Percentiles rank a stretch among this genome's conserved stretches.
phyloP scores from a whole-genome alignment of 2,797 vertebrate species.

The Halcyon smyrnensis region DNA sequence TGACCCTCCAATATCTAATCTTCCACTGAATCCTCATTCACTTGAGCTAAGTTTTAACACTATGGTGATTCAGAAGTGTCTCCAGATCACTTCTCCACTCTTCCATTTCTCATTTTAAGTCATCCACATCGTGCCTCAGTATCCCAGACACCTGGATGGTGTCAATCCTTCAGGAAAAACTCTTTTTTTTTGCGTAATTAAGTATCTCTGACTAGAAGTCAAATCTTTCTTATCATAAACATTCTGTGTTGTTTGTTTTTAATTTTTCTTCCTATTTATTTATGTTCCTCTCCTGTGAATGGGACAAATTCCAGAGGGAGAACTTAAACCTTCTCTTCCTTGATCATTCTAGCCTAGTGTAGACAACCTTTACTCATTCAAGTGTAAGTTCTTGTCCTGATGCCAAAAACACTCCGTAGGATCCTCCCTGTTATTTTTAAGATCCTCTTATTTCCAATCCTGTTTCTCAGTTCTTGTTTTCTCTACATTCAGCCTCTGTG shows the following conservation, averaged over 20 bases:
- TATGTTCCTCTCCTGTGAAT: background rate
- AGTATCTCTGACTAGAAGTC: background rate
- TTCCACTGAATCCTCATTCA: background rate
- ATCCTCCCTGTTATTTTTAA: background rate
- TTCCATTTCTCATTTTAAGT: background rate
- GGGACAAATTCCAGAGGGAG: background rate
- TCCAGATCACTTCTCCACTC: background rate
- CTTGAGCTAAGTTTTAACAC: background rate
- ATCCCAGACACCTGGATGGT: background rate
- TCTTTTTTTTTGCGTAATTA: background rate
- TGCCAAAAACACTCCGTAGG: background rate
- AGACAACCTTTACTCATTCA: background rate
- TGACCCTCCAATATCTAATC: background rate
- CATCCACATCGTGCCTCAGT: background rate
- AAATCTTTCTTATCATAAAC: background rate
- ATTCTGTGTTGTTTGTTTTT: background rate
- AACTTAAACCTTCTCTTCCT: background rate
- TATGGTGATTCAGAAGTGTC: background rate
- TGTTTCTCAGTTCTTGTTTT: background rate
- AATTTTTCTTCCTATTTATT: background rate
- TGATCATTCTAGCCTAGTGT: background rate
- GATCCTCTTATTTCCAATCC: background rate
- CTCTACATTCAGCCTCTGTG: background rate
- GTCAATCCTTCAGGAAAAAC: background rate
- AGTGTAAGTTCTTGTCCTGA: background rate